A percentile compares a stretch with the other conserved stretches of the same genome.
These are phyloP conservation scores for Alcedo quadribrachys DNA, from an alignment of 2,797 vertebrate genomes.

Conservation along the genomic window DNA sequence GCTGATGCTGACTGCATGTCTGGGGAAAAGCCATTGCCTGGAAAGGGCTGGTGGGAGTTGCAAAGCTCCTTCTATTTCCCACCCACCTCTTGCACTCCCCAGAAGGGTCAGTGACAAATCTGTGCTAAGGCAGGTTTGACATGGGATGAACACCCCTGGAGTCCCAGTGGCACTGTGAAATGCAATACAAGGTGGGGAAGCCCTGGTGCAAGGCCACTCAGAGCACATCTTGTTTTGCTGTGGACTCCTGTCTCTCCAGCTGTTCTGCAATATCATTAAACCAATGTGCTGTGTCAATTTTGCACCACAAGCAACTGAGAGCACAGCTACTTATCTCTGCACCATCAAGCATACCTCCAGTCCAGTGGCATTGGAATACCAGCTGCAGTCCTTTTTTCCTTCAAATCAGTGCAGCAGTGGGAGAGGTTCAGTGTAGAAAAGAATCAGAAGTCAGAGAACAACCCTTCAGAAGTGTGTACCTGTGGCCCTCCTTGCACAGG, in stretches of 20 bases:
- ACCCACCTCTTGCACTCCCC: fast-evolving
- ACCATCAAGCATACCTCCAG: not conserved
- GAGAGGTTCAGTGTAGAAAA: not conserved
- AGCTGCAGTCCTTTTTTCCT: not conserved
- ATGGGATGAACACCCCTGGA: not conserved
- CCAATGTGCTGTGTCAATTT: not conserved
- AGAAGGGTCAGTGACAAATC: not conserved
- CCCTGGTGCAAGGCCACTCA: not conserved
- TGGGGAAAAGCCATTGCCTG: not conserved
- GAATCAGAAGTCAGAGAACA: not conserved
- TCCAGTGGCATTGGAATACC: not conserved
- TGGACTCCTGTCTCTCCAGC: not conserved
- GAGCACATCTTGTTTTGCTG: not conserved
- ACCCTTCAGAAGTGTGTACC: not conserved
- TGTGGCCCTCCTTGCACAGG: fast-evolving
- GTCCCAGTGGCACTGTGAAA: not conserved
- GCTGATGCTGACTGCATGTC: not conserved
- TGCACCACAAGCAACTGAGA: not conserved
- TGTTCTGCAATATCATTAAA: not conserved
- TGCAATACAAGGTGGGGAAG: not conserved
- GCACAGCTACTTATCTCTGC: constrained; percentile 9
- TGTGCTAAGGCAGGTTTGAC: not conserved
- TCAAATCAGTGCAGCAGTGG: not conserved
- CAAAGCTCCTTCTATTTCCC: not conserved
- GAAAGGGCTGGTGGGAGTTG: not conserved